Base-by-base conservation (phyloP, 2,113 vertebrate species). In the Psittacula cyanocephala region DNA sequence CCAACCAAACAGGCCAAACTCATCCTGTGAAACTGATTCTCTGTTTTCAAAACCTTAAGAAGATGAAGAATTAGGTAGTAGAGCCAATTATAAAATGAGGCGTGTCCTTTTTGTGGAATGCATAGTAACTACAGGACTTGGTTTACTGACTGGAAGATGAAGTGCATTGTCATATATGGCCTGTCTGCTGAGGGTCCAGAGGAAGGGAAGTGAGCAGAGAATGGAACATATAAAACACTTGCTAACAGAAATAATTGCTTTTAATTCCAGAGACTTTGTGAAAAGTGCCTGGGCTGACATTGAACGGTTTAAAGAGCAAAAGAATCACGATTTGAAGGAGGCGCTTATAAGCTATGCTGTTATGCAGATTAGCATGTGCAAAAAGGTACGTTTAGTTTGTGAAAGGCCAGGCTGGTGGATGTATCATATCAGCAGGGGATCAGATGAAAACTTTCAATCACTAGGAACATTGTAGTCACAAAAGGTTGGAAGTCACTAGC, bases 281-380 rank as follows among this genome's bases (percentile, higher is more conserved):
- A 98, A 97, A 97, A 98, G 98, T 83, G 99, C 99, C 72, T 99
- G 99, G 99, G 96, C 98, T 57, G 99, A 99, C 96, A 98, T 99
- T 8, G 99, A 99, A 59, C 98, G 98, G 20, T 99, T 99, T 76
- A 99, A 99, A 96, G 99, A 99, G 86, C 99, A 99, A 94, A 99
- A 99, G 97, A 99, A 99, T 90, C 98, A 91, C 7, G 99, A 99
- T 93, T 93, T 99, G 92, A 99, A 98, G 82, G 99, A 99, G 95
- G 99, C 99, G 2, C 98, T 99, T 35, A 99, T 99, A 96, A 99
- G 98, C 95, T 99, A 99, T 23, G 99, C 99, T 50, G 98, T 99
- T 46, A 99, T 99, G 99, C 99, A 99, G 97, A 99, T 99, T 93
- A 99, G 99, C 97, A 99, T 99, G 99, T 99, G 99, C 97, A 99